These are phyloP conservation scores for Andrena dorsata DNA, from an alignment of 2,888 invertebrate species.

Conservation along the genomic window DNA sequence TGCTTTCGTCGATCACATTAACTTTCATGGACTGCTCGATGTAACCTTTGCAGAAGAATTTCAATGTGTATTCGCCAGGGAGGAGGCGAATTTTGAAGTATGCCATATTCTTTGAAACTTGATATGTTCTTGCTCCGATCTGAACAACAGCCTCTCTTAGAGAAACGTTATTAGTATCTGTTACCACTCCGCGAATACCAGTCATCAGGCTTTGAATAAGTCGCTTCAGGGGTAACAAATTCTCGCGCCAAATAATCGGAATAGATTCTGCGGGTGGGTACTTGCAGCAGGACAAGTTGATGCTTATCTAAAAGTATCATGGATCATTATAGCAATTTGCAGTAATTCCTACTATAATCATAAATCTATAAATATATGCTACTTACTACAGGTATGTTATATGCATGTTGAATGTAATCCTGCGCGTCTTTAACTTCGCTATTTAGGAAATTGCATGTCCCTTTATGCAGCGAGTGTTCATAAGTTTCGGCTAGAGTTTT, in stretches of 20 bases:
- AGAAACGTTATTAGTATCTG: constrained; percentile 88
- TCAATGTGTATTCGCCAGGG: constrained; percentile 88
- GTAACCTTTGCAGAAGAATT: constrained; percentile 88
- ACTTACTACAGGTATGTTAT: constrained; percentile 87
- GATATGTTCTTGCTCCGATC: constrained; percentile 88
- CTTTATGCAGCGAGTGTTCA: constrained; percentile 86
- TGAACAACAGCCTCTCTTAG: constrained; percentile 90
- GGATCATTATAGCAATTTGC: background rate
- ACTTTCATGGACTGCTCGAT: constrained; percentile 85
- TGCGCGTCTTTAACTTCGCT: constrained; percentile 75
- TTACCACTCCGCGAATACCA: constrained; percentile 85
- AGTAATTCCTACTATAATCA: constrained; percentile 1
- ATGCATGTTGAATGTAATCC: constrained; percentile 87
- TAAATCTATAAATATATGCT: background rate
- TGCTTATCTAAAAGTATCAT: constrained; percentile 74
- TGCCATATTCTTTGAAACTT: constrained; percentile 89
- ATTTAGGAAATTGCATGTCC: constrained; percentile 73
- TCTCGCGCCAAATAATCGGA: constrained; percentile 82
- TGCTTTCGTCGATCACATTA: constrained; percentile 82
- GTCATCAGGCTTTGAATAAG: constrained; percentile 78
- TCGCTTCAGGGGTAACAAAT: constrained; percentile 79
- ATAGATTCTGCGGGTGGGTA: constrained; percentile 88
- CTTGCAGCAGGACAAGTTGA: constrained; percentile 91
- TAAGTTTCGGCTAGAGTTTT: constrained; percentile 76
- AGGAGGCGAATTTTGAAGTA: constrained; percentile 91